Conservation (phyloP, 2,113 vertebrate species). For the Pseudopodoces humilis region DNA sequence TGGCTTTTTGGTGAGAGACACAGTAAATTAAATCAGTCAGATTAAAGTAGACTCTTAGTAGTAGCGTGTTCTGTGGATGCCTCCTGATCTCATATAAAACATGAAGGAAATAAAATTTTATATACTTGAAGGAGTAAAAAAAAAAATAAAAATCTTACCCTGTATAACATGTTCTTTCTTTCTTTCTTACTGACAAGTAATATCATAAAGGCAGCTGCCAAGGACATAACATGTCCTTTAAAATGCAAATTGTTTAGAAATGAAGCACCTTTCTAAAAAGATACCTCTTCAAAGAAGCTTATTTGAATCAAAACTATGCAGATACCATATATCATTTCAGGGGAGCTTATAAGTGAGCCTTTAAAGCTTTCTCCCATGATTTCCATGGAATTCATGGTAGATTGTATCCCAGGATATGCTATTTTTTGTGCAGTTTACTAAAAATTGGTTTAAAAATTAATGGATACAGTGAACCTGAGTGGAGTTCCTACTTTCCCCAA, state of each 20-base stretch:
- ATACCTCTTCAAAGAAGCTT: background rate
- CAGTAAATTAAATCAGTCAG: background rate
- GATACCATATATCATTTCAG: background rate
- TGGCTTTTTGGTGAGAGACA: background rate
- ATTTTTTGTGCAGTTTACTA: background rate
- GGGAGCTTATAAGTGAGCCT: background rate
- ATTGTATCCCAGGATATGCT: background rate
- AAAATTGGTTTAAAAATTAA: background rate
- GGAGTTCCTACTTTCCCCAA: background rate
- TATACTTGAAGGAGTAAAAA: background rate
- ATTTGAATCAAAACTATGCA: background rate
- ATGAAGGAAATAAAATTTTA: background rate
- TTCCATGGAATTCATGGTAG: background rate
- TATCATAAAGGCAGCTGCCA: background rate
- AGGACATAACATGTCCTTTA: background rate
- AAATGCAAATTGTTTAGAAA: constrained; percentile 19
- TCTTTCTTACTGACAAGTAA: background rate
- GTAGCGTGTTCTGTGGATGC: background rate
- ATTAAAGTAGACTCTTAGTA: background rate
- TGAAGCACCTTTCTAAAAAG: background rate
- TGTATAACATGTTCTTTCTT: background rate
- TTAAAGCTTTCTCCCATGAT: background rate
- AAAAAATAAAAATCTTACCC: background rate
- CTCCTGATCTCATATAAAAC: background rate
- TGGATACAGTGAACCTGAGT: background rate